Conservation (phyloP, 2,888 invertebrate species). For the Ennomos erosarius region DNA sequence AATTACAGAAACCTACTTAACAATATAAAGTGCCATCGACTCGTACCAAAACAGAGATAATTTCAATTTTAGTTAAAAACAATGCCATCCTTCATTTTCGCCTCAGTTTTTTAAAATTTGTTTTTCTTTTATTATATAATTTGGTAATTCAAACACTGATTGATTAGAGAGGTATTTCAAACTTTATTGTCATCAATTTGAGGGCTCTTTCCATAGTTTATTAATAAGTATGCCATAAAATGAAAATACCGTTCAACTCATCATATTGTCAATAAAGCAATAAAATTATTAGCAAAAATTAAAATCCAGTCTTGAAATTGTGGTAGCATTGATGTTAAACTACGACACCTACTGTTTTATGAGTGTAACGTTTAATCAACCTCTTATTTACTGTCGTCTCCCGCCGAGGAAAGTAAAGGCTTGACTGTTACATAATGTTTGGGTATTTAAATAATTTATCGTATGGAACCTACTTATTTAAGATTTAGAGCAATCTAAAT, state of each 20-base stretch:
- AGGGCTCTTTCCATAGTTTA: background rate
- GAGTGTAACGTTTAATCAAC: constrained; percentile 42
- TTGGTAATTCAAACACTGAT: too few relatives aligned
- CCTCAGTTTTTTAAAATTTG: too few relatives aligned
- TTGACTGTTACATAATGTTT: constrained; percentile 26
- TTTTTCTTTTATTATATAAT: too few relatives aligned
- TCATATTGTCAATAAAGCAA: constrained; percentile 33
- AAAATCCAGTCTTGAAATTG: constrained; percentile 36
- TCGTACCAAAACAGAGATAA: too few relatives aligned
- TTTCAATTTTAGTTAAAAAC: too few relatives aligned
- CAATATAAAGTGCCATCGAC: too few relatives aligned
- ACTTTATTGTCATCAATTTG: too few relatives aligned
- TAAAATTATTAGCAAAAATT: constrained; percentile 41
- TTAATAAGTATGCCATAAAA: background rate
- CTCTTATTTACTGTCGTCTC: constrained; percentile 37
- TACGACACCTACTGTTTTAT: constrained; percentile 58
- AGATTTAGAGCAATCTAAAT: constrained; percentile 2
- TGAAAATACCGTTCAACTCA: constrained; percentile 7
- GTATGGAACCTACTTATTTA: background rate
- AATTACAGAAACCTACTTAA: too few relatives aligned
- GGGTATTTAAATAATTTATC: constrained; percentile 16
- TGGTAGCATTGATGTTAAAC: constrained; percentile 40
- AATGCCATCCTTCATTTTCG: too few relatives aligned
- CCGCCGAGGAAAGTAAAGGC: constrained; percentile 31
- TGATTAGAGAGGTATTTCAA: too few relatives aligned